A percentile compares a stretch with the other conserved stretches of the same genome.
Evolutionary conservation across 2,888 invertebrate species (phyloP).

Genomic region (Andricus curvator): DNA sequence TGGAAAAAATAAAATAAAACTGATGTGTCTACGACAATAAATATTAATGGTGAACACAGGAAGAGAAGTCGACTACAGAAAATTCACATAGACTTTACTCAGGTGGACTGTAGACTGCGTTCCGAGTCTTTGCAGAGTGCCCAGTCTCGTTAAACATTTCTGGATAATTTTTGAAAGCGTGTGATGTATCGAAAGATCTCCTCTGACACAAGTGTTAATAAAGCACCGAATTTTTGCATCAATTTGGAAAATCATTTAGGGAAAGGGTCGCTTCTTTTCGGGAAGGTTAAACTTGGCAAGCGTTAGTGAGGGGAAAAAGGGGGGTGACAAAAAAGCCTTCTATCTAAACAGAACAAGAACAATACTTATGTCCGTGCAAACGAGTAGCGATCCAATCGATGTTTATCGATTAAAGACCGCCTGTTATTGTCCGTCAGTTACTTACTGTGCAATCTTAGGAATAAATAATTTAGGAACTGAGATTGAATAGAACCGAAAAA

Average conservation of each 20-base stretch:
- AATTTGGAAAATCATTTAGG: neutral
- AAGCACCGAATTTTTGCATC: conserved; percentile 9
- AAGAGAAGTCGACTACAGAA: conserved; percentile 37
- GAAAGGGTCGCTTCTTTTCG: conserved; percentile 10
- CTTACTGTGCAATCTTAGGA: neutral
- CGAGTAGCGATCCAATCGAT: conserved; percentile 29
- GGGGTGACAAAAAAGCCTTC: conserved; percentile 10
- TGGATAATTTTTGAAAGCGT: conserved; percentile 40
- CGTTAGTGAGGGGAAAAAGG: conserved; percentile 13
- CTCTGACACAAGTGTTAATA: conserved; percentile 24
- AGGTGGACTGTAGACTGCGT: conserved; percentile 31
- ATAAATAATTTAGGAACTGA: neutral
- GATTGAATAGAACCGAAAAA: neutral
- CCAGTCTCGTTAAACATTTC: conserved; percentile 40
- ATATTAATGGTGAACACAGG: conserved; percentile 15
- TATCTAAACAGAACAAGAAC: neutral
- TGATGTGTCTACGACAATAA: conserved; percentile 8
- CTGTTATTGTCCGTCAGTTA: neutral
- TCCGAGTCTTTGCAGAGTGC: conserved; percentile 37
- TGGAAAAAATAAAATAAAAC: neutral
- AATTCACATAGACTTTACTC: conserved; percentile 38
- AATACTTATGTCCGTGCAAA: conserved; percentile 30
- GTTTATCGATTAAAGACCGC: conserved; percentile 21
- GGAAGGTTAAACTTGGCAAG: neutral
- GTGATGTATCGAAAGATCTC: conserved; percentile 20